Percentiles rank a stretch among this genome's conserved stretches.
Evolutionary conservation across 30 jellyfish, hydroid and myxozoan species (phyloP).

Genomic region (Cassiopea xamachana): DNA sequence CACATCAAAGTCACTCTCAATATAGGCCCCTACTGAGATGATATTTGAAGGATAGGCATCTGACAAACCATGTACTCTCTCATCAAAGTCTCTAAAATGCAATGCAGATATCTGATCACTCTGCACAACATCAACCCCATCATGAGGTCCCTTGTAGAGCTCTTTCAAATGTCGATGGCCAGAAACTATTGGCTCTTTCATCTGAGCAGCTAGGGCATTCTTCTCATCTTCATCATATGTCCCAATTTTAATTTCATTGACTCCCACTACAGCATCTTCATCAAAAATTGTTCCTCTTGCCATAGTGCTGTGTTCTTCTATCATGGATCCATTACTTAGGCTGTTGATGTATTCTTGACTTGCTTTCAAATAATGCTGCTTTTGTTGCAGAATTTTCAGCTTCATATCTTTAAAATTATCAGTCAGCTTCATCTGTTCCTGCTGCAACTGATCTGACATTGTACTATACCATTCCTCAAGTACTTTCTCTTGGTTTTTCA

Average conservation of each 20-base stretch:
- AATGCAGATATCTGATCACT: background rate
- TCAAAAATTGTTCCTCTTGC: background rate
- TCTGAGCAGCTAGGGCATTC: background rate
- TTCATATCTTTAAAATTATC: constrained; percentile 56
- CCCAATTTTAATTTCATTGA: too few species aligned
- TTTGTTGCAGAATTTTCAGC: constrained; percentile 53
- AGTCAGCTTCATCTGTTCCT: constrained; percentile 36
- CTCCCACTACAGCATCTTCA: background rate
- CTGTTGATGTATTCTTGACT: constrained; percentile 55
- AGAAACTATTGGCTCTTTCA: background rate
- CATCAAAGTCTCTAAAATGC: constrained; percentile 19
- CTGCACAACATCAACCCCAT: background rate
- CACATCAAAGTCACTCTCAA: background rate
- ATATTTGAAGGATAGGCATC: background rate
- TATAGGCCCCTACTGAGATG: background rate
- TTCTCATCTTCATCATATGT: background rate
- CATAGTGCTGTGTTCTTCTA: background rate
- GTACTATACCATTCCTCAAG: constrained; percentile 67
- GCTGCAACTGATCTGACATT: constrained; percentile 62
- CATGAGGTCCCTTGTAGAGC: background rate
- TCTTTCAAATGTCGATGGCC: background rate
- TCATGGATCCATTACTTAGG: constrained; percentile 4
- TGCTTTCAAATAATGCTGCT: constrained; percentile 51
- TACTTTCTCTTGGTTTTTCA: constrained; percentile 57
- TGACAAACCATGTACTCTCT: constrained; percentile 38